Evolutionary conservation across 2,113 vertebrate genomes (phyloP).

Genomic region (Charina bottae): DNA sequence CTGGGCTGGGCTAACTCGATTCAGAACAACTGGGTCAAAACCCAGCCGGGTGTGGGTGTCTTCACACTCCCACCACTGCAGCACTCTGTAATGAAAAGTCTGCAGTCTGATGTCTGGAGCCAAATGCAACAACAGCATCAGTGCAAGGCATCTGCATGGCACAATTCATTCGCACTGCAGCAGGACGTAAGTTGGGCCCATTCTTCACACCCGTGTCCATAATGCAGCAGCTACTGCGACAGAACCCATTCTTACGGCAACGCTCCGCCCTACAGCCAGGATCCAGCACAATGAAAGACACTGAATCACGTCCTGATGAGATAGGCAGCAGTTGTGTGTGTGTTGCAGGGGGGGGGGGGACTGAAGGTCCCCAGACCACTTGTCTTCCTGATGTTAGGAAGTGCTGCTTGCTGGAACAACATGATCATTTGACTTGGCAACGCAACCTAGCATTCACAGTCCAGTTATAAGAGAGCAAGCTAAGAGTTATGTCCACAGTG

Average conservation of each 20-base stretch:
- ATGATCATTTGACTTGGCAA: neutral
- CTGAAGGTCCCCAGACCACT: neutral
- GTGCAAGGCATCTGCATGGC: neutral
- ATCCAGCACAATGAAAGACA: neutral
- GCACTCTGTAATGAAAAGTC: neutral
- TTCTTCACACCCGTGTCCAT: neutral
- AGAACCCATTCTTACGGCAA: neutral
- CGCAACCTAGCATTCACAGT: neutral
- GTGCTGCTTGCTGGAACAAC: neutral
- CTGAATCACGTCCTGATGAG: neutral
- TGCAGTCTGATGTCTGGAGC: neutral
- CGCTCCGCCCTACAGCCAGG: neutral
- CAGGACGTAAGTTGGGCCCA: neutral
- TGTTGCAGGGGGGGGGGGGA: no score
- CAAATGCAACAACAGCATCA: neutral
- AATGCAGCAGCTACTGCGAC: neutral
- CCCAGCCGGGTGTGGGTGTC: neutral
- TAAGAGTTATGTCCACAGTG: neutral
- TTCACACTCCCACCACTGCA: no score
- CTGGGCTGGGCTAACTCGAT: neutral
- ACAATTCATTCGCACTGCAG: neutral
- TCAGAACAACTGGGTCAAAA: neutral
- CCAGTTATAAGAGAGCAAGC: neutral
- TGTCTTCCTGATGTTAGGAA: neutral
- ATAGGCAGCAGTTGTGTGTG: neutral